Conservation (phyloP, 2,888 invertebrate species). For the Ennomos fuscantarius region DNA sequence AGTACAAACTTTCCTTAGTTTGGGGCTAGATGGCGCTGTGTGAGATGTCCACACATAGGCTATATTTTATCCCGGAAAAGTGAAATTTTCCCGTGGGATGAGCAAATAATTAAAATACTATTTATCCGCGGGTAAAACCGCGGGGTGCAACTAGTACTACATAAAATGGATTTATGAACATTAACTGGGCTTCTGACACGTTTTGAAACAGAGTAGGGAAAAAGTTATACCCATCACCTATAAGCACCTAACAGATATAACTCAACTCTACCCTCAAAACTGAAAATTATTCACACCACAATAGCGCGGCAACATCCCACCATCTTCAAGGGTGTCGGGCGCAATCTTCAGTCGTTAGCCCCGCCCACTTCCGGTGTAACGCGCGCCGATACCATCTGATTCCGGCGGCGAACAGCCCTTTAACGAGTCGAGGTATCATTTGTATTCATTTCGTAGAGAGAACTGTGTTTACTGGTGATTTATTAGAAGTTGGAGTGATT, state of each 20-base stretch:
- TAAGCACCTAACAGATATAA: background rate
- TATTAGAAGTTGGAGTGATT: conserved; percentile 20
- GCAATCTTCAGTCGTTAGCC: conserved; percentile 65
- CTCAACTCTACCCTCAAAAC: background rate
- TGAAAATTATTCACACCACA: conserved; percentile 13
- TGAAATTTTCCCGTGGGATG: no score
- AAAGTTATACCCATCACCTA: no score
- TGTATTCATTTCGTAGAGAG: conserved; percentile 53
- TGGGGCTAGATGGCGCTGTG: no score
- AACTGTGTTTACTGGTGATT: conserved; percentile 39
- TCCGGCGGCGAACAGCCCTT: conserved; percentile 57
- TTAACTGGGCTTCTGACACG: no score
- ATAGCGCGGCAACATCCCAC: conserved; percentile 6
- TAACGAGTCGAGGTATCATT: conserved; percentile 62
- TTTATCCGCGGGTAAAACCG: no score
- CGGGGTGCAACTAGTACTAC: no score
- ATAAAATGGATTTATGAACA: no score
- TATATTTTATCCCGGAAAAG: no score
- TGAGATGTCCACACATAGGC: no score
- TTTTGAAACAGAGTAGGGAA: no score
- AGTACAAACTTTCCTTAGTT: no score
- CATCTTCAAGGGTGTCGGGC: conserved; percentile 34
- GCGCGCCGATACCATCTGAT: conserved; percentile 53
- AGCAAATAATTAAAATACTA: no score
- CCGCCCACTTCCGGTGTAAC: conserved; percentile 57